Evolutionary conservation across 1,140 invertebrate species (phyloP), one percentile per base, ranked within the genome.

Genomic region (Episyrphus balteatus): DNA sequence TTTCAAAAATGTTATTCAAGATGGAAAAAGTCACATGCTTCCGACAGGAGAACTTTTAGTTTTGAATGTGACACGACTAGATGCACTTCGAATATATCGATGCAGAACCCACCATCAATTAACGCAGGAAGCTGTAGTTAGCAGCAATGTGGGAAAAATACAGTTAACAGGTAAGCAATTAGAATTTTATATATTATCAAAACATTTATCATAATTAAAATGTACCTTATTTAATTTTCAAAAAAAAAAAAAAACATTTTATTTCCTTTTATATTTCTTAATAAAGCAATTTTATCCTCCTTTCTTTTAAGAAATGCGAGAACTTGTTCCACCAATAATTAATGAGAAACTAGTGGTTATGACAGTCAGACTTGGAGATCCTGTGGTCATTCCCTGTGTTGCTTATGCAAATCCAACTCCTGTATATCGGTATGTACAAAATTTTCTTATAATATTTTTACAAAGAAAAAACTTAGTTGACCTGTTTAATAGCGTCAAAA

Each of bases 41-140:
- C 80, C 82, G n/a, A 81, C 80, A 7, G 85, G 85, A 12, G 84
- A 87, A 61, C 73, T 88, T 39, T 70, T 86, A 54, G 77, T 88
- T 34, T 80, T 84, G 61, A 80, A 83, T 55, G 73, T 86, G 38
- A 80, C 82, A 51, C 79, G 76, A 62, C 77, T 73, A 56, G 84
- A 87, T 70, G 81, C 82, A 50, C 78, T 79, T 58, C 61, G 61
- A 47, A 49, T 60, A 32, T 63, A 60, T 51, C 54, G 61, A 13
- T 63, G 61, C 26, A 54, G 61, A 8, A 63, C 61, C 33, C 59
- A 61, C 55, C 61, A 63, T 44, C 61, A 58, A 46, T 18, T 63
- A 40, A 63, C 59, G 17, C 56, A 60, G 53, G 76, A 83, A 70
- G 78, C 81, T 18, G 79, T 83, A 38, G 73, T 80, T 42, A 86